Conservation (phyloP, 2,888 invertebrate genomes). For the Pachycephus smyrnensis region DNA sequence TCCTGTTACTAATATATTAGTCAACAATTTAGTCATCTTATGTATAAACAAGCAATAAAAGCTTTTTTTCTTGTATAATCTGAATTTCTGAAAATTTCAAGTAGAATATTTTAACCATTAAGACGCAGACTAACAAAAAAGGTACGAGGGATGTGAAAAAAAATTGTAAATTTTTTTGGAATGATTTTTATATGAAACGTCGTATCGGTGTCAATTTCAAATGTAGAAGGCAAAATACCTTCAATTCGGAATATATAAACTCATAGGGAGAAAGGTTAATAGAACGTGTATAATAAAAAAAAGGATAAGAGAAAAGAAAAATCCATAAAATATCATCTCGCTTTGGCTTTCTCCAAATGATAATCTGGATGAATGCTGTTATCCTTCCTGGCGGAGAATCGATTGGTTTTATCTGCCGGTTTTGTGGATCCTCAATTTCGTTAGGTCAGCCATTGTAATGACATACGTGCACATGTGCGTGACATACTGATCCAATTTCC, state of each 20-base stretch:
- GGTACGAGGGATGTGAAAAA: too few species aligned
- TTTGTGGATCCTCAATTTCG: neutral
- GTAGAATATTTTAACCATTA: neutral
- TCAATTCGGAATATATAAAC: neutral
- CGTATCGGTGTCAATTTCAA: neutral
- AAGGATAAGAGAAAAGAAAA: neutral
- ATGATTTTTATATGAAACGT: neutral
- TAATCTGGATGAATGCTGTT: neutral
- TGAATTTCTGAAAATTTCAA: neutral
- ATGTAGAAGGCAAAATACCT: neutral
- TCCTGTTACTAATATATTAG: neutral
- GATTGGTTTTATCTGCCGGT: neutral
- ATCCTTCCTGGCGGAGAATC: neutral
- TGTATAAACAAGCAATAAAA: neutral
- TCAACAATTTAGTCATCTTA: neutral
- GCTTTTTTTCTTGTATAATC: neutral
- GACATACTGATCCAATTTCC: slow-evolving; percentile 24
- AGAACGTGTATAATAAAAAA: neutral
- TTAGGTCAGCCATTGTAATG: slow-evolving; percentile 1
- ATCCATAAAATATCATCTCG: neutral
- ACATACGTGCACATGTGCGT: slow-evolving; percentile 12
- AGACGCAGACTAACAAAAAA: neutral
- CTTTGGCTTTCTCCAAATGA: neutral
- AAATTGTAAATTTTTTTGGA: too few species aligned
- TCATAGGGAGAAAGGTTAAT: neutral